A percentile compares a stretch with the other conserved stretches of the same genome.
Conservation (phyloP, 2,113 vertebrate species). For the Mystacornis crossleyi region DNA sequence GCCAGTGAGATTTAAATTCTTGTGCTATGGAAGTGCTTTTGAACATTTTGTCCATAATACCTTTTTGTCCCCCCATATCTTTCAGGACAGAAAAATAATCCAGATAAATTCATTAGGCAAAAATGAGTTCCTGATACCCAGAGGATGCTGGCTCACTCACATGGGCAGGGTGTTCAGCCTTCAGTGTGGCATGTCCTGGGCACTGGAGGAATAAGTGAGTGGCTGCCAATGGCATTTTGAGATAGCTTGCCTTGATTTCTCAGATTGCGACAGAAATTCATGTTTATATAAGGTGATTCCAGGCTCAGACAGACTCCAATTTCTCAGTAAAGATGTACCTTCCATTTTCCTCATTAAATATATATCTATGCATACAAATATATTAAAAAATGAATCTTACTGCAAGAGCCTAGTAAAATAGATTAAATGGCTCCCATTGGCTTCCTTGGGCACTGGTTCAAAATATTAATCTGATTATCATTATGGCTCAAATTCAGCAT, state of each 20-base stretch:
- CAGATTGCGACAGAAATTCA: background rate
- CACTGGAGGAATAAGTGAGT: background rate
- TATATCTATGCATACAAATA: background rate
- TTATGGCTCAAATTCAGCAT: slow-evolving; percentile 12
- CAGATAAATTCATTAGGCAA: background rate
- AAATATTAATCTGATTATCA: slow-evolving; percentile 27
- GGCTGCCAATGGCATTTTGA: background rate
- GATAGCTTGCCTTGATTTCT: background rate
- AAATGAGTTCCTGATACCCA: background rate
- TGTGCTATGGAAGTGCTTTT: background rate
- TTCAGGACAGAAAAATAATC: background rate
- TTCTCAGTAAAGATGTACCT: background rate
- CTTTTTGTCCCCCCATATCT: background rate
- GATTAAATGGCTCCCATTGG: background rate
- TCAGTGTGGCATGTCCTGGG: background rate
- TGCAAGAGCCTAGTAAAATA: background rate
- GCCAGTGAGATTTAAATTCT: background rate
- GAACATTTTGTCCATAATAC: background rate
- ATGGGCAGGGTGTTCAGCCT: background rate
- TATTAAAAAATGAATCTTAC: background rate
- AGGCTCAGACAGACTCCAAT: background rate
- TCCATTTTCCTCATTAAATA: background rate
- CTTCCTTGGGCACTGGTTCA: slow-evolving; percentile 1
- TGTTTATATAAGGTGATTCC: background rate
- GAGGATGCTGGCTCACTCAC: background rate